phyloP scores from a whole-genome alignment of 1,140 invertebrate species.

The Oedothorax gibbosus region DNA sequence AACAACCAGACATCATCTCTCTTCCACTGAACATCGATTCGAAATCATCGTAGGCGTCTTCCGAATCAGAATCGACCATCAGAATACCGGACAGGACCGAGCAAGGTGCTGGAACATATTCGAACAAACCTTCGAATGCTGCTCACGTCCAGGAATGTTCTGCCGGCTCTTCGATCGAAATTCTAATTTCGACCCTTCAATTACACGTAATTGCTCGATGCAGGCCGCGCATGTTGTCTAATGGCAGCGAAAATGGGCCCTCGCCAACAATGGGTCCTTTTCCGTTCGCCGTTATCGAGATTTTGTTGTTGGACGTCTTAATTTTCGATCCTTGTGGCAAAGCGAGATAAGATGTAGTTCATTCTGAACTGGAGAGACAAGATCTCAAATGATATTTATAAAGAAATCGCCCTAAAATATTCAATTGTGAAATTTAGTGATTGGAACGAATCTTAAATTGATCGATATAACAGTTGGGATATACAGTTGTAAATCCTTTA shows the following conservation, averaged over 20 bases:
- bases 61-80: background rate
- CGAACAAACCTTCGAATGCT: conserved; percentile 24
- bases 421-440: too few species aligned
- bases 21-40: background rate
- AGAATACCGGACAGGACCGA: conserved; percentile 14
- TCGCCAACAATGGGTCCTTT: conserved; percentile 10
- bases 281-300: too few species aligned
- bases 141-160: conserved; percentile 39
- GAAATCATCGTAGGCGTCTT: background rate
- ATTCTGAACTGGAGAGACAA: too few species aligned
- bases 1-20: background rate
- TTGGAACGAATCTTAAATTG: too few species aligned
- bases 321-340: too few species aligned
- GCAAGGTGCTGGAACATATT: conserved; percentile 9
- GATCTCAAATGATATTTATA: too few species aligned
- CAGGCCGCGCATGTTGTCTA: background rate
- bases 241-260: conserved; percentile 32
- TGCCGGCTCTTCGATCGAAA: conserved; percentile 21
- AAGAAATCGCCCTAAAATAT: too few species aligned
- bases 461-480: too few species aligned
- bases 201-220: conserved; percentile 42
- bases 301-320: too few species aligned
- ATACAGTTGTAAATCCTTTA: too few species aligned
- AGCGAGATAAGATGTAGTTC: too few species aligned
- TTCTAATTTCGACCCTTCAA: conserved; percentile 55